Percentiles rank a stretch among this genome's conserved stretches.
phyloP scores from a whole-genome alignment of 2,797 vertebrate species.

The Cygnus olor region DNA sequence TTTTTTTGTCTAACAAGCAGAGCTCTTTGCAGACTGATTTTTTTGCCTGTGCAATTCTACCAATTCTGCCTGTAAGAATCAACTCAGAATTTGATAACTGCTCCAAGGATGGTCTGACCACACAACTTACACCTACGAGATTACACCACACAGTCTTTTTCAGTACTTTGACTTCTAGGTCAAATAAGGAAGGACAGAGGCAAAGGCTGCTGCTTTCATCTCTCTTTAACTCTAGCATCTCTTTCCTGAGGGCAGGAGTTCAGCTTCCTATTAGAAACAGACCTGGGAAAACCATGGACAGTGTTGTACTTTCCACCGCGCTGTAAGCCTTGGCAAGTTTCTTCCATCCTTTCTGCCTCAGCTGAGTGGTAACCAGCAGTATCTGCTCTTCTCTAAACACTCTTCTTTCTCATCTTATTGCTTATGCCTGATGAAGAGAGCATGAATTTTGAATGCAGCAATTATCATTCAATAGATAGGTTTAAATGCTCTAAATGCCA shows the following conservation, averaged over 20 bases:
- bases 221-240: neutral
- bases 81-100: neutral
- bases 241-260: neutral
- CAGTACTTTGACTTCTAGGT: neutral
- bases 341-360: neutral
- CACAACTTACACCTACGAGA: neutral
- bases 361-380: neutral
- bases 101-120: neutral
- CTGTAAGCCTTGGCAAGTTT: neutral
- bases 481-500: conserved; percentile 36
- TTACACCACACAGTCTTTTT: neutral
- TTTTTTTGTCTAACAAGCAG: conserved; percentile 13
- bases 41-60: neutral
- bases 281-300: neutral
- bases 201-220: neutral
- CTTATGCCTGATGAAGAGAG: neutral
- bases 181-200: neutral
- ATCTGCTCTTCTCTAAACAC: neutral
- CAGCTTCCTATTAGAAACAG: neutral
- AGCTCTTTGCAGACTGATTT: neutral
- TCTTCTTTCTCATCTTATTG: neutral
- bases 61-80: neutral
- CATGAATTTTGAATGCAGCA: conserved; percentile 43
- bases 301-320: neutral
- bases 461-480: conserved; percentile 27